phyloP scores from a whole-genome alignment of 2,888 invertebrate species.

The Acleris literana region DNA sequence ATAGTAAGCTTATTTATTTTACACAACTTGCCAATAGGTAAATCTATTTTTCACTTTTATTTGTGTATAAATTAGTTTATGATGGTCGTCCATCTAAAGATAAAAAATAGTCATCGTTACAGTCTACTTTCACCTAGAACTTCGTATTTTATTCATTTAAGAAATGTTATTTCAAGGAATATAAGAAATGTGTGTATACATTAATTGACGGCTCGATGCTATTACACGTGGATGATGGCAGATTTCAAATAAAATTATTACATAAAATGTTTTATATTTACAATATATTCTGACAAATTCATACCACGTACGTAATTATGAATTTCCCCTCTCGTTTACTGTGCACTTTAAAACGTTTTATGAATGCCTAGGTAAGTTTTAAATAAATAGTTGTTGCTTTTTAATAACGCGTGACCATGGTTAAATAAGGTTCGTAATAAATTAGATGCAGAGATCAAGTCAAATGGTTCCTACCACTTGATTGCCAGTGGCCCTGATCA shows the following conservation, averaged over 20 bases:
- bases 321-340: constrained; percentile 69
- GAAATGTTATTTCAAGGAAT: constrained; percentile 78
- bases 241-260: constrained; percentile 76
- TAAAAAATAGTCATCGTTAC: constrained; percentile 79
- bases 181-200: constrained; percentile 66
- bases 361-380: constrained; percentile 39
- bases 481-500: too few species aligned
- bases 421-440: constrained; percentile 1
- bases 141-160: constrained; percentile 62
- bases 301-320: constrained; percentile 73
- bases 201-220: constrained; percentile 80
- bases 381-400: constrained; percentile 28
- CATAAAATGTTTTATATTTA: constrained; percentile 79
- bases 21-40: constrained; percentile 82
- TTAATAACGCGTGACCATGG: constrained; percentile 49
- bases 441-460: constrained; percentile 51
- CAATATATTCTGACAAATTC: constrained; percentile 76
- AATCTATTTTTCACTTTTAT: constrained; percentile 76
- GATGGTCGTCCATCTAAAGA: constrained; percentile 82
- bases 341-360: constrained; percentile 52
- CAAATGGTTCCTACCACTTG: too few species aligned
- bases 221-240: constrained; percentile 79
- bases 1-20: constrained; percentile 82
- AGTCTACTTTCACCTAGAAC: constrained; percentile 78
- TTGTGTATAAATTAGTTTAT: constrained; percentile 82